Conservation (phyloP, 2,888 invertebrate genomes). For the Girardia tigrina region DNA sequence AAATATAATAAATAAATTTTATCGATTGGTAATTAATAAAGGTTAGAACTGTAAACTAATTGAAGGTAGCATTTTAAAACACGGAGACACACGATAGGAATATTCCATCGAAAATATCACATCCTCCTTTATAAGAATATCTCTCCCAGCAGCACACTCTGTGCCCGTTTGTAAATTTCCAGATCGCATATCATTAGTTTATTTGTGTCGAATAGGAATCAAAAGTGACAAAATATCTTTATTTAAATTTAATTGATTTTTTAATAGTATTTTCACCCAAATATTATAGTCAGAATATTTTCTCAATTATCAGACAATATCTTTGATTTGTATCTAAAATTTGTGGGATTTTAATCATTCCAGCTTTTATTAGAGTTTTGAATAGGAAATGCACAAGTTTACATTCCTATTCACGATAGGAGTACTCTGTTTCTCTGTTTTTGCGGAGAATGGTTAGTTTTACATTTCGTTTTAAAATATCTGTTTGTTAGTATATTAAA, state of each 20-base stretch:
- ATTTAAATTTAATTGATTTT: not conserved
- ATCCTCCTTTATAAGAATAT: not conserved
- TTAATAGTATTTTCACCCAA: not conserved
- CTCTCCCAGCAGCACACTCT: not conserved
- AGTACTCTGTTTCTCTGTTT: too few relatives aligned
- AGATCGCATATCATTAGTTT: not conserved
- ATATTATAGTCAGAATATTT: not conserved
- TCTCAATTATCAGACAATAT: not conserved
- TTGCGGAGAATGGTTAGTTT: too few relatives aligned
- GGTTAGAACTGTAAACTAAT: constrained; percentile 9
- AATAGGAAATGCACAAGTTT: too few relatives aligned
- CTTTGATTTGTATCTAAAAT: not conserved
- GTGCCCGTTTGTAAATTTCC: not conserved
- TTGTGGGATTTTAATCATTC: not conserved
- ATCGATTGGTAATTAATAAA: not conserved
- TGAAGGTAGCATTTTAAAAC: too few relatives aligned
- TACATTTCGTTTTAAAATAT: too few relatives aligned
- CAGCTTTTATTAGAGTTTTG: too few relatives aligned
- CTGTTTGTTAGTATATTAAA: too few relatives aligned
- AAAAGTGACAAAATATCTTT: not conserved
- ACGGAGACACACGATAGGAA: not conserved
- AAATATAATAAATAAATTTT: not conserved
- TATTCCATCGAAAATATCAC: not conserved
- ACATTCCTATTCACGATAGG: too few relatives aligned
- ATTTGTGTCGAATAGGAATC: not conserved